phyloP scores from a whole-genome alignment of 2,888 invertebrate genomes.

The Blera fallax region DNA sequence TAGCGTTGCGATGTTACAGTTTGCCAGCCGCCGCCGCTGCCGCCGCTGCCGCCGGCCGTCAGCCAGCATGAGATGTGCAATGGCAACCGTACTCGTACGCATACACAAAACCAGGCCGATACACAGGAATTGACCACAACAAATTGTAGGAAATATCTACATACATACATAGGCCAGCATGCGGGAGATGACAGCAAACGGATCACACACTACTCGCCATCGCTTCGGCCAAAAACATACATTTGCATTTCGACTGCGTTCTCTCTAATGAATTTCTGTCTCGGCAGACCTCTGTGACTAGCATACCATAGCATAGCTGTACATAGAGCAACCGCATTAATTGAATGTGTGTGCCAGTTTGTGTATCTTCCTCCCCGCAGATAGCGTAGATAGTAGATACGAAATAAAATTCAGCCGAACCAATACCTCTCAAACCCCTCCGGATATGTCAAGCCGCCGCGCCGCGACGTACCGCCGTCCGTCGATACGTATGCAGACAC shows the following conservation, averaged over 20 bases:
- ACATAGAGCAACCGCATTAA: constrained; percentile 41
- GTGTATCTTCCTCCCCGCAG: constrained; percentile 4
- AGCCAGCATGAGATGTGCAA: constrained; percentile 21
- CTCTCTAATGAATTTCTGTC: constrained; percentile 44
- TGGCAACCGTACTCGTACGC: constrained; percentile 6
- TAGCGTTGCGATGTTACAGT: constrained; percentile 32
- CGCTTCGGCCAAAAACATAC: not conserved
- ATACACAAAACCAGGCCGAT: constrained; percentile 5
- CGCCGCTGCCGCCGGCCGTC: no score
- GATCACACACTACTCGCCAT: not conserved
- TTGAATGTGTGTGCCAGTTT: constrained; percentile 66
- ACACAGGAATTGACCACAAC: constrained; percentile 15
- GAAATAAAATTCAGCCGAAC: constrained; percentile 48
- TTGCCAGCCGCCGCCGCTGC: constrained; percentile 17
- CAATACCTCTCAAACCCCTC: constrained; percentile 60
- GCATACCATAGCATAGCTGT: not conserved
- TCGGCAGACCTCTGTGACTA: constrained; percentile 12
- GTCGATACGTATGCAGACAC: constrained; percentile 45
- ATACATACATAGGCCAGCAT: not conserved
- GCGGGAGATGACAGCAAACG: constrained; percentile 35
- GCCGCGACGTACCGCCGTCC: no score
- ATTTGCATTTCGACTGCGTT: constrained; percentile 51
- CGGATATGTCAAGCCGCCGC: constrained; percentile 42
- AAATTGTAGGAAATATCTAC: constrained; percentile 10
- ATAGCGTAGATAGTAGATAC: not conserved